Evolutionary conservation across 2,797 vertebrate species (phyloP).

Genomic region (Euphonia xanthogaster): DNA sequence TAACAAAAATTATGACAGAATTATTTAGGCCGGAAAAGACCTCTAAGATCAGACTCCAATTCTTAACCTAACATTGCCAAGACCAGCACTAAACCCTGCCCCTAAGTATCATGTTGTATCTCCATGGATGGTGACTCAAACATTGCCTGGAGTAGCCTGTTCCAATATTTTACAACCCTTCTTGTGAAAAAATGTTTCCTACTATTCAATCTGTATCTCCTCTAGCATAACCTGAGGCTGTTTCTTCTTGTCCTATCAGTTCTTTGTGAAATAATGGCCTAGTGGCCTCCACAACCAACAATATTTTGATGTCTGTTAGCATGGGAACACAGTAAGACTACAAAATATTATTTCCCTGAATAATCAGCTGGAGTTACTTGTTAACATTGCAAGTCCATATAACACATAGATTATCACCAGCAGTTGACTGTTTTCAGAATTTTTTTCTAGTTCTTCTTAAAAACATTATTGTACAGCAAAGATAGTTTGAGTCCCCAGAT

Average conservation of each 20-base stretch:
- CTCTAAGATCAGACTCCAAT: not conserved
- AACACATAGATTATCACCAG: not conserved
- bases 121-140: not conserved
- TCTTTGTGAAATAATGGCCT: not conserved
- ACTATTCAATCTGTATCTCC: not conserved
- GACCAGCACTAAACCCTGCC: not conserved
- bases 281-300: not conserved
- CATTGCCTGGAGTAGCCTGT: not conserved
- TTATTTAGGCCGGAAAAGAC: not conserved
- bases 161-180: not conserved
- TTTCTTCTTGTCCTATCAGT: not conserved
- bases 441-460: not conserved
- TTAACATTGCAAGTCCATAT: not conserved
- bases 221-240: not conserved
- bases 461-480: not conserved
- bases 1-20: not conserved
- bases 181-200: not conserved
- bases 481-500: not conserved
- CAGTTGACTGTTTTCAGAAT: not conserved
- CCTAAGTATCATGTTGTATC: not conserved
- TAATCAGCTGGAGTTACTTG: not conserved
- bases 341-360: not conserved
- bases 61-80: not conserved
- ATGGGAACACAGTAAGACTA: not conserved
- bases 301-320: not conserved